Evolutionary conservation across 2,888 invertebrate species (phyloP).

Genomic region (Gisinianus flammeolus): DNA sequence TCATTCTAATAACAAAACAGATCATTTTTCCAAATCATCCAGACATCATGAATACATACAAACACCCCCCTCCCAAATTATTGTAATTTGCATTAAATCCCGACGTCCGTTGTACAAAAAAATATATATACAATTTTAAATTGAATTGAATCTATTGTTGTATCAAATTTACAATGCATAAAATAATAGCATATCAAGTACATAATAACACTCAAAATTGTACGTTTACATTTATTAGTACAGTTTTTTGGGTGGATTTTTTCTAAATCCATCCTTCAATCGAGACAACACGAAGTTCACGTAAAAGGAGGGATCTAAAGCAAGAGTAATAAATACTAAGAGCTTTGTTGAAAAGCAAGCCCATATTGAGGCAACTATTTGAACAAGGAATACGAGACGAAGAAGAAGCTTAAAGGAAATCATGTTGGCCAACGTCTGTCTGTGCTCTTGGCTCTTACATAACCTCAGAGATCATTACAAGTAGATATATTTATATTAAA

Average conservation of each 20-base stretch:
- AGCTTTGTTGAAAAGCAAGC: conserved; percentile 34
- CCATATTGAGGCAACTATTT: neutral
- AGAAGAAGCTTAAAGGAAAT: conserved; percentile 21
- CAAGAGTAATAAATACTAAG: conserved; percentile 13
- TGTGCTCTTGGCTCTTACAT: neutral
- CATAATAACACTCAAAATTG: too few species aligned
- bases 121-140: too few species aligned
- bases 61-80: neutral
- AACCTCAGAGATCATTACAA: neutral
- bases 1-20: neutral
- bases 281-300: too few species aligned
- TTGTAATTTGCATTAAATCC: neutral
- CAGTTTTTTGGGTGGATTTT: too few species aligned
- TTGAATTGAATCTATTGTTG: too few species aligned
- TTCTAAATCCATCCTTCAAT: too few species aligned
- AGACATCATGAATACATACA: neutral
- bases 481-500: neutral
- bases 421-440: conserved; percentile 10
- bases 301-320: neutral
- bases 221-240: too few species aligned
- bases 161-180: too few species aligned
- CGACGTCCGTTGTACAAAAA: too few species aligned
- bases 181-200: too few species aligned
- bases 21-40: neutral
- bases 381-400: neutral